Percentiles rank a stretch among this genome's conserved stretches.
These are phyloP conservation scores for Lasioglossum malachurum DNA, from an alignment of 2,888 invertebrate species.

Conservation along the genomic window DNA sequence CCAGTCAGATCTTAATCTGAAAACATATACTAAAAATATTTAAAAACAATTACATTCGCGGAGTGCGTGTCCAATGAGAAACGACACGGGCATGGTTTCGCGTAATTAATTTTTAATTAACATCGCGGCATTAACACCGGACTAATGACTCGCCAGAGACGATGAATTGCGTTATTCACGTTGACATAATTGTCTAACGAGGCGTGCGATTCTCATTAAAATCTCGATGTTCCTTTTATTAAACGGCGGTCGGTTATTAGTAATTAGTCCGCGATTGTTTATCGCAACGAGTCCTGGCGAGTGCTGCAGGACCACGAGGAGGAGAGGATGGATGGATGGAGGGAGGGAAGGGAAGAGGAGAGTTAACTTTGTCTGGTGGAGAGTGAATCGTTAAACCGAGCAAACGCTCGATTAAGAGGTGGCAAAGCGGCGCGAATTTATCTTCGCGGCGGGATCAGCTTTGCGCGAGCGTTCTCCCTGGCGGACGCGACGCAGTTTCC, in stretches of 20 bases:
- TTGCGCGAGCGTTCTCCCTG: background rate
- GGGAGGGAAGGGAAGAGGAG: rapidly evolving
- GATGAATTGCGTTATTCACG: background rate
- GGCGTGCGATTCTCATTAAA: slow-evolving; percentile 2
- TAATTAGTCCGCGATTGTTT: background rate
- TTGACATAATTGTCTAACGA: background rate
- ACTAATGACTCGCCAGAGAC: background rate
- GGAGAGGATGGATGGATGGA: background rate
- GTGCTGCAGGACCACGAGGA: background rate
- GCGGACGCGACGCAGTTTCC: slow-evolving; percentile 26
- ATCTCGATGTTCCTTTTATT: slow-evolving; percentile 2
- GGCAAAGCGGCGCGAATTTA: slow-evolving; percentile 8
- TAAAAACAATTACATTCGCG: background rate
- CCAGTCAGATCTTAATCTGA: no score
- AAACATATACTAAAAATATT: background rate
- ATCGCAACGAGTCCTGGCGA: background rate
- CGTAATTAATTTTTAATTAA: background rate
- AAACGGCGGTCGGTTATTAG: background rate
- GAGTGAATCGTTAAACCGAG: background rate
- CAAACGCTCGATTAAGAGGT: background rate
- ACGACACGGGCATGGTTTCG: background rate
- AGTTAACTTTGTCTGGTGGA: background rate
- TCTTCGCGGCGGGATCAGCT: background rate
- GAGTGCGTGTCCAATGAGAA: no score
- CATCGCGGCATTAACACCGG: background rate